Conservation (phyloP, 2,797 vertebrate species). For the Mastacembelus armatus region DNA sequence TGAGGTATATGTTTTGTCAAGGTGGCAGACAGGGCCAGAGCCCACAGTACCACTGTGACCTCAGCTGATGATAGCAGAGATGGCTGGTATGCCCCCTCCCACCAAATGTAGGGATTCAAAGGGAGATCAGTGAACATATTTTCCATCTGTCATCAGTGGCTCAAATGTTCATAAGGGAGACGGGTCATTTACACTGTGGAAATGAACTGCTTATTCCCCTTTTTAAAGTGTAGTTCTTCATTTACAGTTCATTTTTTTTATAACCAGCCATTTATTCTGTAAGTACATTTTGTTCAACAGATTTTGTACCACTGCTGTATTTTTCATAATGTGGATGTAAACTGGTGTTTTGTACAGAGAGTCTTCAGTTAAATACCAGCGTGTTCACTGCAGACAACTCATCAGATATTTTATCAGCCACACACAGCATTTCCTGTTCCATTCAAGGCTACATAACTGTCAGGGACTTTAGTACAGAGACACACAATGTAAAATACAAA, state of each 20-base stretch:
- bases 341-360: constrained; percentile 5
- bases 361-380: constrained; percentile 11
- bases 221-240: constrained; percentile 17
- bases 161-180: constrained; percentile 60
- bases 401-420: constrained; percentile 53
- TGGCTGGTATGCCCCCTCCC: constrained; percentile 41
- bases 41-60: constrained; percentile 38
- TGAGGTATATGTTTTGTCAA: constrained; percentile 36
- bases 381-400: constrained; percentile 24
- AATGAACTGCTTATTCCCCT: constrained; percentile 22
- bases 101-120: constrained; percentile 58
- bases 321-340: constrained; percentile 9
- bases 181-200: constrained; percentile 36
- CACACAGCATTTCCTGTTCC: constrained; percentile 53
- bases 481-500: constrained; percentile 4
- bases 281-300: constrained; percentile 2
- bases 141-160: constrained; percentile 78
- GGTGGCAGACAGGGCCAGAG: constrained; percentile 31
- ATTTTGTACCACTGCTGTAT: constrained; percentile 14
- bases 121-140: constrained; percentile 71
- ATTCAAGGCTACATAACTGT: constrained; percentile 36
- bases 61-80: constrained; percentile 50
- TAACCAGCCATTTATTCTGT: constrained; percentile 9
- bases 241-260: too few relatives aligned
- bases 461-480: constrained; percentile 19